A percentile compares a stretch with the other conserved stretches of the same genome.
These are phyloP conservation scores for Ylistrum balloti DNA, from an alignment of 1,140 invertebrate genomes.

Conservation along the genomic window DNA sequence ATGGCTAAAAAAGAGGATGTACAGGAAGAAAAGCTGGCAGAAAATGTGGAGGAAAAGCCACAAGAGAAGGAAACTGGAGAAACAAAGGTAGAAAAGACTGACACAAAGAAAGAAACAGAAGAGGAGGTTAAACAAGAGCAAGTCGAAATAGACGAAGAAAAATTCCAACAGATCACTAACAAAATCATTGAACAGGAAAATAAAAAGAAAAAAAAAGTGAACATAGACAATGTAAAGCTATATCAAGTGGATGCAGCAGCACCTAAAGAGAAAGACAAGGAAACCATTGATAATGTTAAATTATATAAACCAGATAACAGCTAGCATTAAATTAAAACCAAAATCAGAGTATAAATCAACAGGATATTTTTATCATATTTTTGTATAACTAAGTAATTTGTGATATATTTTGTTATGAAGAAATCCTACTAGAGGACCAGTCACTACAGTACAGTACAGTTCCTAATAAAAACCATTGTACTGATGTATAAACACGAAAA, in stretches of 20 bases:
- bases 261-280: neutral
- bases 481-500: no score
- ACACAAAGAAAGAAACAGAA: neutral
- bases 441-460: neutral
- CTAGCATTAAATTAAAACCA: neutral
- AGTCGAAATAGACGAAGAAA: conserved; percentile 14
- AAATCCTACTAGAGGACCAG: neutral
- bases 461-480: neutral
- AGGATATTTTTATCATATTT: neutral
- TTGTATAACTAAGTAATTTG: neutral
- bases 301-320: neutral
- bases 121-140: neutral
- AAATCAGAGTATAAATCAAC: neutral
- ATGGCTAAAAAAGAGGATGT: neutral
- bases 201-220: neutral
- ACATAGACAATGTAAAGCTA: no score
- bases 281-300: neutral
- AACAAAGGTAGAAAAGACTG: neutral
- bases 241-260: no score
- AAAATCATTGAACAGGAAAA: neutral
- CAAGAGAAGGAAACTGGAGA: no score
- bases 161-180: neutral
- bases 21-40: neutral
- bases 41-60: neutral
- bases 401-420: neutral